A percentile compares a stretch with the other conserved stretches of the same genome.
phyloP scores from a whole-genome alignment of 2,888 invertebrate species.

The Cerceris ruficornis region DNA sequence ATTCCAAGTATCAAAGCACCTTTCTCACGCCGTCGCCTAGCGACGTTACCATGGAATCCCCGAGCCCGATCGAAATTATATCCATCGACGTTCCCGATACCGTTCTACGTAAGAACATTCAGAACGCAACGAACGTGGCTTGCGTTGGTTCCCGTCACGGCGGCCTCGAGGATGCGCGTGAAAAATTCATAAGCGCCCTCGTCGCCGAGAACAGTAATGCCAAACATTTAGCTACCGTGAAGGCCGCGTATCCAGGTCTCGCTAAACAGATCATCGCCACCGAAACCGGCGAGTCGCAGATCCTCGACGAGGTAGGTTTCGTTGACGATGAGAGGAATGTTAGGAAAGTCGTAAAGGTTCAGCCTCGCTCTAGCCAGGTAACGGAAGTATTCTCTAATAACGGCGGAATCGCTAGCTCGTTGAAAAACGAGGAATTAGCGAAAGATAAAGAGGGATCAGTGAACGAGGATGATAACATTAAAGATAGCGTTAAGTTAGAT shows the following conservation, averaged over 20 bases:
- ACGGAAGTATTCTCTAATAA: conserved; percentile 28
- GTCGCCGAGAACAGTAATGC: conserved; percentile 72
- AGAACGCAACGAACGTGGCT: conserved; percentile 63
- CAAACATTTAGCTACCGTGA: conserved; percentile 70
- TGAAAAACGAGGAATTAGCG: conserved; percentile 23
- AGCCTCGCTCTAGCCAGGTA: conserved; percentile 43
- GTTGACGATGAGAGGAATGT: conserved; percentile 58
- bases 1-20: conserved; percentile 74
- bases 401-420: conserved; percentile 28
- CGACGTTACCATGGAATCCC: conserved; percentile 83
- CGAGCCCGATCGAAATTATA: conserved; percentile 80
- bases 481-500: conserved; percentile 9
- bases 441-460: neutral
- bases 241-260: conserved; percentile 86
- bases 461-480: neutral
- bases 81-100: conserved; percentile 72
- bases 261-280: conserved; percentile 87
- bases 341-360: conserved; percentile 52
- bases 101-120: conserved; percentile 72
- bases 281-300: conserved; percentile 74
- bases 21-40: conserved; percentile 84
- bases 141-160: conserved; percentile 71
- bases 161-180: conserved; percentile 75
- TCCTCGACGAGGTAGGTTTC: conserved; percentile 76
- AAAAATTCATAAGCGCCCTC: conserved; percentile 75